phyloP scores from a whole-genome alignment of 2,797 vertebrate genomes.

The Gastrophryne carolinensis region DNA sequence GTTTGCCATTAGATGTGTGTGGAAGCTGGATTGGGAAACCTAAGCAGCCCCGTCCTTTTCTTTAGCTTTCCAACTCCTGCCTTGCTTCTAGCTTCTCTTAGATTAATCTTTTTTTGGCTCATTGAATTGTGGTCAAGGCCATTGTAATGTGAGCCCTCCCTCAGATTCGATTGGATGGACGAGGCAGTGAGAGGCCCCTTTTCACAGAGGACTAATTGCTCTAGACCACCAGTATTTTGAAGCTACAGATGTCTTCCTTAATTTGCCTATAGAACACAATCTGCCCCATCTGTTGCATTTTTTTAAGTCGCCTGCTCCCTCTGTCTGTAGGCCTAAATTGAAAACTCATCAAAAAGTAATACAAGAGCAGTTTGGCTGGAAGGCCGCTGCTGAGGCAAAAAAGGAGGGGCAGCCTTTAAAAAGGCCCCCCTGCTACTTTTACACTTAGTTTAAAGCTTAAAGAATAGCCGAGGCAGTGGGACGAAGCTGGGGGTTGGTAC shows the following conservation, averaged over 20 bases:
- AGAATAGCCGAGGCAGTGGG: slow-evolving; percentile 71
- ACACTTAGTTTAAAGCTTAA: slow-evolving; percentile 72
- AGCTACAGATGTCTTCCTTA: slow-evolving; percentile 97
- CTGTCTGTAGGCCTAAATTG: slow-evolving; percentile 91
- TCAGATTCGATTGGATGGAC: slow-evolving; percentile 75
- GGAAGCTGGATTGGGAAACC: slow-evolving; percentile 56
- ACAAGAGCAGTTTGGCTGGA: slow-evolving; percentile 93
- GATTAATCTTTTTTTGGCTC: slow-evolving; percentile 82
- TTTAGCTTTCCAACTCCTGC: slow-evolving; percentile 68
- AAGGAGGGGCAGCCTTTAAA: slow-evolving; percentile 76
- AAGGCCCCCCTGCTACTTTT: slow-evolving; percentile 84
- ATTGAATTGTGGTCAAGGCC: slow-evolving; percentile 86
- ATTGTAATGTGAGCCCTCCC: slow-evolving; percentile 82
- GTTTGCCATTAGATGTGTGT: not conserved
- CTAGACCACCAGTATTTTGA: slow-evolving; percentile 87
- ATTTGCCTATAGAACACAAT: slow-evolving; percentile 96
- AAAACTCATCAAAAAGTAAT: slow-evolving; percentile 99
- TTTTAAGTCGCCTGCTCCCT: slow-evolving; percentile 78
- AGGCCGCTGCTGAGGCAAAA: slow-evolving; percentile 74
- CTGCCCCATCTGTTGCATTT: slow-evolving; percentile 97
- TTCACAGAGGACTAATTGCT: slow-evolving; percentile 90
- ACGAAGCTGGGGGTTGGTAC: slow-evolving; percentile 55
- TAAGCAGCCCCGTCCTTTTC: slow-evolving; percentile 63
- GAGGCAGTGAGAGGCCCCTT: slow-evolving; percentile 78
- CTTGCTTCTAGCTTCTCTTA: slow-evolving; percentile 72